Conservation (phyloP, 2,888 invertebrate species). For the Eupithecia abbreviata region DNA sequence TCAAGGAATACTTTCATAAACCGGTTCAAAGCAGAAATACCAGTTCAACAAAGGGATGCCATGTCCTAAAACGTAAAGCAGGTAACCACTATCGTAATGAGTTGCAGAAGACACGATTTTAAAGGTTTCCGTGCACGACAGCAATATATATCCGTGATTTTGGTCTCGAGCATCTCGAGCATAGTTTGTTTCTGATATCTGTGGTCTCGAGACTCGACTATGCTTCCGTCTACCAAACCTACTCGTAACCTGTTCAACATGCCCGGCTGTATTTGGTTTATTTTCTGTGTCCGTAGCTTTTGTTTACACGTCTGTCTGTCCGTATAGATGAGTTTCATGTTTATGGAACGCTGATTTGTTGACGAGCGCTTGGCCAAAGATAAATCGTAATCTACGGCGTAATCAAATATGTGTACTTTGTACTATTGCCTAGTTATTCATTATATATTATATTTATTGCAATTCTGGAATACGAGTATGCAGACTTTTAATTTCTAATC, state of each 20-base stretch:
- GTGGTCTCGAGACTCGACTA: not conserved
- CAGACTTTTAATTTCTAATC: no score
- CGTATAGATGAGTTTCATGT: not conserved
- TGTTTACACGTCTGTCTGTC: not conserved
- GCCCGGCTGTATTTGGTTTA: not conserved
- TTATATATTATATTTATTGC: no score
- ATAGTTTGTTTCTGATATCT: no score
- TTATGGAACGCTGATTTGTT: not conserved
- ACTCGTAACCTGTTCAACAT: not conserved
- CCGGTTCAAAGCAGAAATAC: conserved; percentile 32
- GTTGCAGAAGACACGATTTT: conserved; percentile 2
- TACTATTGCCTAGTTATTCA: no score
- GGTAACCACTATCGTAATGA: conserved; percentile 9
- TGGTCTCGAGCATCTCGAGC: no score
- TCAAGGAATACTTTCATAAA: conserved; percentile 29
- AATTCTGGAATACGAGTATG: no score
- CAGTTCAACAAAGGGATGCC: conserved; percentile 29
- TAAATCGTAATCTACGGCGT: no score
- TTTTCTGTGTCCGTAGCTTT: not conserved
- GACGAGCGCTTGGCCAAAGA: not conserved
- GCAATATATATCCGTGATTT: not conserved
- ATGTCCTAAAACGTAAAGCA: conserved; percentile 22
- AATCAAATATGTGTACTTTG: no score
- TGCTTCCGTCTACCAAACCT: not conserved
- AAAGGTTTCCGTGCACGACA: not conserved